Conservation (phyloP, 2,888 invertebrate species). For the Arctia plantaginis region DNA sequence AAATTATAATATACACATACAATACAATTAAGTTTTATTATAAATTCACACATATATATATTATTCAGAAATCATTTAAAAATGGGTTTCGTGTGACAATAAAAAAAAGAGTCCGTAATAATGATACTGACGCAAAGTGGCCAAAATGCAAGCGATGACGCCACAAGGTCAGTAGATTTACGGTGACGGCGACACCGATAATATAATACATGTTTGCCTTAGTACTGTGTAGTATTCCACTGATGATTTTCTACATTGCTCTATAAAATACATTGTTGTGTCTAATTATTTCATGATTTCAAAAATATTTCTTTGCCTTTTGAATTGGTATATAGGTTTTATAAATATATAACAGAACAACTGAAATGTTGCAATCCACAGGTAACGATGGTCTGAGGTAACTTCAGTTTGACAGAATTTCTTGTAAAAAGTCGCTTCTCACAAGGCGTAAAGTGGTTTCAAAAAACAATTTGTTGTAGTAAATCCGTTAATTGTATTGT, state of each 20-base stretch:
- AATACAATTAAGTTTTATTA: too few relatives aligned
- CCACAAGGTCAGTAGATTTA: not conserved
- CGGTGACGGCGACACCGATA: not conserved
- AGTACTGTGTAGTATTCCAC: not conserved
- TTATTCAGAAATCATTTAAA: not conserved
- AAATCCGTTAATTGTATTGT: not conserved
- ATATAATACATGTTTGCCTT: not conserved
- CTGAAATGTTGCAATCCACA: not conserved
- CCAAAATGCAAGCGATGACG: slow-evolving; percentile 3
- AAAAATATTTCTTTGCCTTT: too few relatives aligned
- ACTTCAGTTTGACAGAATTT: not conserved
- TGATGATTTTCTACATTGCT: not conserved
- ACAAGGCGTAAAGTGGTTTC: not conserved
- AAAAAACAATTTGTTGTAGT: not conserved
- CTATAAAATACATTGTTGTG: not conserved
- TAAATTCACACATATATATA: not conserved
- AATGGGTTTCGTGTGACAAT: not conserved
- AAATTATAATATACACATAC: not conserved
- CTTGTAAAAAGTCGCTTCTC: not conserved
- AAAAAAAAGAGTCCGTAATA: not conserved
- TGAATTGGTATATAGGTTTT: too few relatives aligned
- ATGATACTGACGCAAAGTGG: not conserved
- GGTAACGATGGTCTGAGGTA: not conserved
- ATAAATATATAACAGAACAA: not conserved
- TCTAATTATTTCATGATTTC: not conserved